A percentile compares a stretch with the other conserved stretches of the same genome.
phyloP scores from a whole-genome alignment of 1,140 invertebrate species.

The Bombus consobrinus region DNA sequence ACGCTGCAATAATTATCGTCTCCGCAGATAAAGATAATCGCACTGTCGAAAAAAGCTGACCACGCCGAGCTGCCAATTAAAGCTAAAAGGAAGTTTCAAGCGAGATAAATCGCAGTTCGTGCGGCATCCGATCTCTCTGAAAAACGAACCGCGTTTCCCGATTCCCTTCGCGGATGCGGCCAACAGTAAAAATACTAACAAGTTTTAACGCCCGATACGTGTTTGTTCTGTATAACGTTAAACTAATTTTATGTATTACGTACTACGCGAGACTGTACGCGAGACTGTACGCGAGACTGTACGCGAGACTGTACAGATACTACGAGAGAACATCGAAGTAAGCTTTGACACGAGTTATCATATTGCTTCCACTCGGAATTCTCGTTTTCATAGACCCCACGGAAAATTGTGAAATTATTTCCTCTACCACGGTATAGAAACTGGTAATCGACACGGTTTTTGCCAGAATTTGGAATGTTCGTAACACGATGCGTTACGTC shows the following conservation, averaged over 20 bases:
- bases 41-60: background rate
- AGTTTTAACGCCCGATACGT: background rate
- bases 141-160: background rate
- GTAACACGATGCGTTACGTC: no score
- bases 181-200: background rate
- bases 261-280: no score
- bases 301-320: no score
- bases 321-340: no score
- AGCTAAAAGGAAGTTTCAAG: background rate
- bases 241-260: background rate
- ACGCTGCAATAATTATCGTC: slow-evolving; percentile 34
- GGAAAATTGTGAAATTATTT: background rate
- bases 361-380: background rate
- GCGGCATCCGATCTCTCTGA: background rate
- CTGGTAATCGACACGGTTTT: background rate
- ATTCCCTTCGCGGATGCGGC: background rate
- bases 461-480: no score
- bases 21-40: slow-evolving; percentile 18
- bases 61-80: slow-evolving; percentile 1
- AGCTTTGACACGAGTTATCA: no score
- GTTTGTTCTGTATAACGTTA: background rate
- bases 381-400: background rate
- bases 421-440: background rate
- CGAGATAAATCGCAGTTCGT: slow-evolving; percentile 13
- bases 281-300: no score